Conservation (phyloP, 2,113 vertebrate genomes). For the Burhinus bistriatus region DNA sequence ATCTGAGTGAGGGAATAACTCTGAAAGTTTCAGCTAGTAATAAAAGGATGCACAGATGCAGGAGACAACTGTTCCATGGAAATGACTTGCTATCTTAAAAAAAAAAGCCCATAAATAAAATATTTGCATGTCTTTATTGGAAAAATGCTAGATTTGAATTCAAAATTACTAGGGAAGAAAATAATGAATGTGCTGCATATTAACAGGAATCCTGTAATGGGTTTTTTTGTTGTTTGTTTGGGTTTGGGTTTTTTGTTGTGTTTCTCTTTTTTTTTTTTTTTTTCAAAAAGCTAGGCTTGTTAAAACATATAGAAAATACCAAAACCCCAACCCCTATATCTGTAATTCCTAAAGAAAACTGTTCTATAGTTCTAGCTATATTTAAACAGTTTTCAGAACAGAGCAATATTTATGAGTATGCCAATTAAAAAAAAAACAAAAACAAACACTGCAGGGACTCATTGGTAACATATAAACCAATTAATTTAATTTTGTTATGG, state of each 20-base stretch:
- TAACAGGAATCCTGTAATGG: neutral
- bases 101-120: neutral
- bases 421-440: neutral
- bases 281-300: neutral
- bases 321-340: accelerated
- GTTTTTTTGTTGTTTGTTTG: neutral
- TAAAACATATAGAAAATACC: neutral
- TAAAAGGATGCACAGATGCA: neutral
- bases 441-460: neutral
- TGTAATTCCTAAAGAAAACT: neutral
- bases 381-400: neutral
- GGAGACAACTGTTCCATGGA: neutral
- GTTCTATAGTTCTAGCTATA: neutral
- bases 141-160: neutral
- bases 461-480: neutral
- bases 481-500: neutral
- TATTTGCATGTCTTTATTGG: neutral
- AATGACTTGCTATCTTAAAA: neutral
- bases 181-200: neutral
- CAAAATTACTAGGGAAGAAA: neutral
- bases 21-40: neutral
- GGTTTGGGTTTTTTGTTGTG: no score
- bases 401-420: neutral
- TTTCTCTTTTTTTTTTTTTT: neutral
- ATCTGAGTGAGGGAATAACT: neutral